Conservation (phyloP, 1,140 invertebrate genomes). For the Dendroctonus valens region DNA sequence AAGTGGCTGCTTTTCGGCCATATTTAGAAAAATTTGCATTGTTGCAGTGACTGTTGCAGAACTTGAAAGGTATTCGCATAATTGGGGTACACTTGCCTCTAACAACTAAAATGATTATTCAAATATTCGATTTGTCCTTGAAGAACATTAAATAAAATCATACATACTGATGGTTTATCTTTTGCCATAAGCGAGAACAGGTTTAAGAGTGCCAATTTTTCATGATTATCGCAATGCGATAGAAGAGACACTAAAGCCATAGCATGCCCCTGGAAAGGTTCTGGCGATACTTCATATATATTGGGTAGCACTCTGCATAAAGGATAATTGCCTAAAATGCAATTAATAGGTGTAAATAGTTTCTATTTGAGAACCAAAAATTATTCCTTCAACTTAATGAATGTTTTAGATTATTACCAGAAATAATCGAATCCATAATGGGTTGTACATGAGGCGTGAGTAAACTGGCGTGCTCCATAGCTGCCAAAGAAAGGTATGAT, state of each 20-base stretch:
- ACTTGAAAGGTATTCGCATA: conserved; percentile 69
- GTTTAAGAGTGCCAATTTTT: conserved; percentile 78
- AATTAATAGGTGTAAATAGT: conserved; percentile 1
- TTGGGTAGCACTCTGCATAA: conserved; percentile 82
- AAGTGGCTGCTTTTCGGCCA: conserved; percentile 67
- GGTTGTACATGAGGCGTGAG: conserved; percentile 83
- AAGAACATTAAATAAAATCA: background rate
- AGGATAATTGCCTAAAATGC: conserved; percentile 72
- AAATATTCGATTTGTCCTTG: background rate
- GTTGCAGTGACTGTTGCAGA: conserved; percentile 60
- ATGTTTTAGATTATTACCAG: conserved; percentile 58
- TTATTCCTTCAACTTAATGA: background rate
- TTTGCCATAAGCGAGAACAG: conserved; percentile 79
- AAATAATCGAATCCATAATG: conserved; percentile 85
- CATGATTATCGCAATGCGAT: conserved; percentile 76
- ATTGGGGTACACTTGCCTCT: conserved; percentile 72
- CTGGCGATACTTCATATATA: conserved; percentile 82
- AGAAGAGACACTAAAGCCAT: conserved; percentile 78
- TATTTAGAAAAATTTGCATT: conserved; percentile 74
- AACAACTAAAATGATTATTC: conserved; percentile 56
- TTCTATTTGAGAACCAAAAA: background rate
- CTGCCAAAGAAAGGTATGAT: conserved; percentile 88
- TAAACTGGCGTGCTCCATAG: conserved; percentile 83
- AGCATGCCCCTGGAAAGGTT: conserved; percentile 80
- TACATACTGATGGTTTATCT: conserved; percentile 69